phyloP scores from a whole-genome alignment of 2,113 vertebrate species.

The Melozone crissalis region DNA sequence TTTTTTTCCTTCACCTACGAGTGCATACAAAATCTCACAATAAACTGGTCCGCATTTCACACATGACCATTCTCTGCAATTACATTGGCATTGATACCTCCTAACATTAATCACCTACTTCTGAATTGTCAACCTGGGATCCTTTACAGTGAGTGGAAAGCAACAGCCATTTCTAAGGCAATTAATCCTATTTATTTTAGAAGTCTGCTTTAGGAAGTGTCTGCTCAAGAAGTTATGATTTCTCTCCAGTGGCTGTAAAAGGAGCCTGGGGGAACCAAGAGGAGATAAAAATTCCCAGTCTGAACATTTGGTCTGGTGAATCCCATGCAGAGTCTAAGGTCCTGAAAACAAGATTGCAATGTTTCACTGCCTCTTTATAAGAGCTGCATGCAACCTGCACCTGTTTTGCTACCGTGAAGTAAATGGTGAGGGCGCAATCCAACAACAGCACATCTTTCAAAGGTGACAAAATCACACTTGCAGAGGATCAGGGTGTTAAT shows the following conservation, averaged over 20 bases:
- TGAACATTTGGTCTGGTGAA: not conserved
- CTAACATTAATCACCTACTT: not conserved
- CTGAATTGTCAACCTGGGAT: not conserved
- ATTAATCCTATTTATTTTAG: conserved; percentile 11
- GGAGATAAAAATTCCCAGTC: not conserved
- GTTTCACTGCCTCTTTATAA: not conserved
- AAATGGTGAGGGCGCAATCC: not conserved
- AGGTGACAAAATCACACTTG: not conserved
- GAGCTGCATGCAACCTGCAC: not conserved
- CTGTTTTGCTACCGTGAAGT: not conserved
- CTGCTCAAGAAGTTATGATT: not conserved
- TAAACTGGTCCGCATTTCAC: not conserved
- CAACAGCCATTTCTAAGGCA: not conserved
- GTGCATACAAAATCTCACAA: not conserved
- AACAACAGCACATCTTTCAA: not conserved
- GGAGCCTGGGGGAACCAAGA: not conserved
- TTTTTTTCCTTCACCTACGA: not conserved
- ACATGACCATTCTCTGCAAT: not conserved
- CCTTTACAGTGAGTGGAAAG: not conserved
- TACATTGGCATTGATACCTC: not conserved
- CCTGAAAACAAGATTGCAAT: not conserved
- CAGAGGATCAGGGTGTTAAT: not conserved
- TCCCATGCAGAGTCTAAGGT: not conserved
- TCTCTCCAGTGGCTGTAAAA: not conserved
- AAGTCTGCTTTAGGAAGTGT: not conserved